Evolutionary conservation across 2,113 vertebrate species (phyloP).

Genomic region (Sprattus sprattus): DNA sequence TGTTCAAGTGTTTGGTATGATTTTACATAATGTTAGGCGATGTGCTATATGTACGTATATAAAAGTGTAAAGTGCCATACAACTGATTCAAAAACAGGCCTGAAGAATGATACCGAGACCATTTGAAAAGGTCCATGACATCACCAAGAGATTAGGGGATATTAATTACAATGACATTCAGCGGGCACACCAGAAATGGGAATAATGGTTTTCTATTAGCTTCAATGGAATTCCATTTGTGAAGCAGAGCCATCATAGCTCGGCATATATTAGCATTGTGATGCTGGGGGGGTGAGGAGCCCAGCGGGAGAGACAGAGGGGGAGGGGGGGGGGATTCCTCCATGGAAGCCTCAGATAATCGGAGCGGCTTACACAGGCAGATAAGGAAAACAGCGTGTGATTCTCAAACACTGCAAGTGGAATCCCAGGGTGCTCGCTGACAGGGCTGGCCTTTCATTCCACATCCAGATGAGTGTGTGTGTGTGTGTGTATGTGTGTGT

Average conservation of each 20-base stretch:
- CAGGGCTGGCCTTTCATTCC: constrained; percentile 9
- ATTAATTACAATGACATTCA: constrained; percentile 14
- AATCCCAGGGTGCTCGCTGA: constrained; percentile 4
- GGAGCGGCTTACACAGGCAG: constrained; percentile 5
- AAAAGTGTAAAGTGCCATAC: not conserved
- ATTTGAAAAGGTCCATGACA: not conserved
- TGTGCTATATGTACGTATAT: not conserved
- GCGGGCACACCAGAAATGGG: not conserved
- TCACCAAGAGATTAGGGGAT: not conserved
- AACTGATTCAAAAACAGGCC: not conserved
- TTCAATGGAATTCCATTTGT: constrained; percentile 1
- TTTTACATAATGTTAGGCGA: no score
- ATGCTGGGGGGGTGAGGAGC: not conserved
- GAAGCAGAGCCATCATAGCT: constrained; percentile 5
- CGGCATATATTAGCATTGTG: constrained; percentile 7
- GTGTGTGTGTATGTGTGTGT: not conserved
- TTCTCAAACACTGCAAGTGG: not conserved
- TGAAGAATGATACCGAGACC: not conserved
- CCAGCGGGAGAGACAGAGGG: not conserved
- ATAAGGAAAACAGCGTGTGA: constrained; percentile 17
- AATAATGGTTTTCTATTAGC: constrained; percentile 19
- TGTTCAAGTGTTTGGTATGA: not conserved
- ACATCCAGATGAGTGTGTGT: not conserved
- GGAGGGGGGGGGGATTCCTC: not conserved
- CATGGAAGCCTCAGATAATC: constrained; percentile 5